Evolutionary conservation across 2,113 vertebrate genomes (phyloP).

Genomic region (Syrmaticus mikado): DNA sequence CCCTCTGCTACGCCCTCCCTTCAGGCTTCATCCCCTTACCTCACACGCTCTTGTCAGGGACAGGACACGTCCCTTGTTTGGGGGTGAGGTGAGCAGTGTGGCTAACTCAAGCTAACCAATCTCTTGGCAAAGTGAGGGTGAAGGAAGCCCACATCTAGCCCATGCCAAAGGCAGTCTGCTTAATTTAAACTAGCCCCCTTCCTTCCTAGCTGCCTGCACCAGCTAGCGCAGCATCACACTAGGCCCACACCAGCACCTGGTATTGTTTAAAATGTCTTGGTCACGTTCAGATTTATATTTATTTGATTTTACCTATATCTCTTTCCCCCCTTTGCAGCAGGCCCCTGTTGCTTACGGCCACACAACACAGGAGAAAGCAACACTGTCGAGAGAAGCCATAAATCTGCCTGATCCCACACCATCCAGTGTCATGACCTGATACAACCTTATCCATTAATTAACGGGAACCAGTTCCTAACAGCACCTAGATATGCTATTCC

Average conservation of each 20-base stretch:
- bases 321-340: background rate
- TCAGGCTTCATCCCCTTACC: background rate
- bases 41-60: accelerated
- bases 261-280: background rate
- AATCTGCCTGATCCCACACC: background rate
- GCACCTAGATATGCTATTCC: background rate
- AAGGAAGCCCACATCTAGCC: background rate
- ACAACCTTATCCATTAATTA: background rate
- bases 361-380: background rate
- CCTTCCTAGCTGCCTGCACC: background rate
- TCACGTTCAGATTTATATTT: background rate
- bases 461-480: background rate
- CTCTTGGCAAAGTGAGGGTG: background rate
- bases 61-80: background rate
- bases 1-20: background rate
- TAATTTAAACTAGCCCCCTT: background rate
- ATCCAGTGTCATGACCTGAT: background rate
- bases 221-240: accelerated
- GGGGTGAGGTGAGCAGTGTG: background rate
- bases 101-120: background rate
- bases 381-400: accelerated
- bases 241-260: background rate
- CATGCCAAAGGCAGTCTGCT: background rate
- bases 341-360: background rate
- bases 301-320: background rate